phyloP scores from a whole-genome alignment of 2,888 invertebrate genomes.

The Polyommatus icarus region DNA sequence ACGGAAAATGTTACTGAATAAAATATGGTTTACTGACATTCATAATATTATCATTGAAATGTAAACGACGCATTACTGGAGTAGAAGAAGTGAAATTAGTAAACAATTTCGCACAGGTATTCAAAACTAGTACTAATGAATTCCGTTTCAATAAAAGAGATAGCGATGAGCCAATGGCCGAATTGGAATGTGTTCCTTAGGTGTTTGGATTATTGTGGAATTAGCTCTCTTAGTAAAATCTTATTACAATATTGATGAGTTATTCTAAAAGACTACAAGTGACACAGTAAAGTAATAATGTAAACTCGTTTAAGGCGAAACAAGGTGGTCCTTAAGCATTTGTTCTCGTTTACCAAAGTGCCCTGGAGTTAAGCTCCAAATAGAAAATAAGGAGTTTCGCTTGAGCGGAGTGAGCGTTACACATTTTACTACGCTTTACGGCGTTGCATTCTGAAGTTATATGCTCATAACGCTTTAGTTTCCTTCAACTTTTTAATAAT shows the following conservation, averaged over 20 bases:
- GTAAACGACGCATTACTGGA: not conserved
- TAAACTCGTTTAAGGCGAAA: not conserved
- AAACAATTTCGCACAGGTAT: no score
- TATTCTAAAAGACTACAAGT: not conserved
- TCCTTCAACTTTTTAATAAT: not conserved
- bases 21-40: not conserved
- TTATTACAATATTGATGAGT: not conserved
- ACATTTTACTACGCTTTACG: not conserved
- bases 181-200: no score
- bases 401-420: not conserved
- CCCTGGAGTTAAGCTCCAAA: conserved; percentile 1
- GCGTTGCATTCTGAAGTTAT: not conserved
- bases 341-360: not conserved
- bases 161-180: no score
- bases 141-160: no score
- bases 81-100: no score
- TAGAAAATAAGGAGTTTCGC: not conserved
- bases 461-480: not conserved
- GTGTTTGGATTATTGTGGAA: no score
- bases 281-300: not conserved
- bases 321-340: not conserved
- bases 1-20: not conserved
- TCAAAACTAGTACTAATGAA: no score
- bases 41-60: not conserved
- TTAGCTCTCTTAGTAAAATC: no score